A percentile compares a stretch with the other conserved stretches of the same genome.
Evolutionary conservation across 2,797 vertebrate species (phyloP).

Genomic region (Melanotaenia nigrans): DNA sequence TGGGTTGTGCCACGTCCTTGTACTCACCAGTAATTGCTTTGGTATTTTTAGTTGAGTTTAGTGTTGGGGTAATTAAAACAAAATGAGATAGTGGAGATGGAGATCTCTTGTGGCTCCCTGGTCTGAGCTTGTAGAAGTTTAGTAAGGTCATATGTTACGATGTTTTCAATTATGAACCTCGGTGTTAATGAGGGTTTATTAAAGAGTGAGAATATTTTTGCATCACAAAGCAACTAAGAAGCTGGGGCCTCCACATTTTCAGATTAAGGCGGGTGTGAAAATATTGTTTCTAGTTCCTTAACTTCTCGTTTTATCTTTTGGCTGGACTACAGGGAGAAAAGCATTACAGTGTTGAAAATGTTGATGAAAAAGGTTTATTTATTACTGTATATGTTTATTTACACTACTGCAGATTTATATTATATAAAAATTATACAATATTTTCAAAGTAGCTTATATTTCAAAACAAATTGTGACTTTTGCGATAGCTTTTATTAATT

Average conservation of each 20-base stretch:
- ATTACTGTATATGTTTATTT: slow-evolving; percentile 56
- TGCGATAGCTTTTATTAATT: slow-evolving; percentile 64
- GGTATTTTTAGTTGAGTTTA: slow-evolving; percentile 75
- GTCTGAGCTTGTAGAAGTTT: slow-evolving; percentile 61
- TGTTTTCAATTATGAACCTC: slow-evolving; percentile 73
- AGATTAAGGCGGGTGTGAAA: neutral
- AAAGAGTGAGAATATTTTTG: slow-evolving; percentile 37
- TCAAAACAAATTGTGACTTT: slow-evolving; percentile 43
- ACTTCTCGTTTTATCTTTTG: neutral
- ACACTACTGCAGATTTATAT: slow-evolving; percentile 46
- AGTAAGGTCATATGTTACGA: slow-evolving; percentile 52
- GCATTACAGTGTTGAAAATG: slow-evolving; percentile 4
- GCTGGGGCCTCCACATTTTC: slow-evolving; percentile 1
- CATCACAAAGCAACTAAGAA: slow-evolving; percentile 12
- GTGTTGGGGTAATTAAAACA: slow-evolving; percentile 80
- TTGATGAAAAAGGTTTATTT: slow-evolving; percentile 70
- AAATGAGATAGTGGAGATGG: slow-evolving; percentile 63
- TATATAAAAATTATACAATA: slow-evolving; percentile 70
- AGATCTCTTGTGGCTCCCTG: slow-evolving; percentile 62
- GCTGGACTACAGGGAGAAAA: slow-evolving; percentile 7
- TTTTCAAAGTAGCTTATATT: slow-evolving; percentile 65
- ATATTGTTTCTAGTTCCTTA: neutral
- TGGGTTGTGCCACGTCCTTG: slow-evolving; percentile 60
- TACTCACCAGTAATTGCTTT: slow-evolving; percentile 74
- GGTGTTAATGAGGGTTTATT: slow-evolving; percentile 65